Conservation (phyloP, 2,797 vertebrate species). For the Aldrovandia affinis region DNA sequence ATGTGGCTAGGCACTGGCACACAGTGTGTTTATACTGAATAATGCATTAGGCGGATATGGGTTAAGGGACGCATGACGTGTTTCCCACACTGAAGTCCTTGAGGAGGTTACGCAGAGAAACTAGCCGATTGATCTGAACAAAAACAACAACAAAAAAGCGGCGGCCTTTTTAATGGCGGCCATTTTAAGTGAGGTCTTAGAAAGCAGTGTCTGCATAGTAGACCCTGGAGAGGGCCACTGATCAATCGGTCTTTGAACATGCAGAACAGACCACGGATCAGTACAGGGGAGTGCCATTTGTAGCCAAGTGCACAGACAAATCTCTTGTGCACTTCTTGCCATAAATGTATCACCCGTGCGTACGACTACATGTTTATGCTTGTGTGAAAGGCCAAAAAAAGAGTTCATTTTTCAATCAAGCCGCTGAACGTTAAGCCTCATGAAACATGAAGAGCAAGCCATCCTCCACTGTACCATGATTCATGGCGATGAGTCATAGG, state of each 20-base stretch:
- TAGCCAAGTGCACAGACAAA: neutral
- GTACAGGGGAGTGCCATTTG: constrained; percentile 7
- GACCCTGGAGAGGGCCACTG: too few relatives aligned
- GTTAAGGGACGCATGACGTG: neutral
- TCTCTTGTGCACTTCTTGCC: neutral
- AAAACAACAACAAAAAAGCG: neutral
- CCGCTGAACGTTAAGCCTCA: too few relatives aligned
- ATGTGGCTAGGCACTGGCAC: too few relatives aligned
- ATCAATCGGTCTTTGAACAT: neutral
- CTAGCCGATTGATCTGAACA: neutral
- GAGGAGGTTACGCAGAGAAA: neutral
- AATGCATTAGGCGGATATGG: too few relatives aligned
- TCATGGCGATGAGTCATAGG: neutral
- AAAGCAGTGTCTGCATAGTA: too few relatives aligned
- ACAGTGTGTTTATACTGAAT: too few relatives aligned
- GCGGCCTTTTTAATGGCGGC: neutral
- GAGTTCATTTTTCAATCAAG: too few relatives aligned
- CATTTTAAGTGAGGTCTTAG: neutral
- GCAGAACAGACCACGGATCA: neutral
- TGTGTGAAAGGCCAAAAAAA: too few relatives aligned
- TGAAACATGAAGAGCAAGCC: too few relatives aligned
- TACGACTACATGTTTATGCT: too few relatives aligned
- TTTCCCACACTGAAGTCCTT: neutral
- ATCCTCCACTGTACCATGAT: neutral
- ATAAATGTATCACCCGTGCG: neutral